These are phyloP conservation scores for Cotesia congregata DNA, from an alignment of 2,888 invertebrate species.

Conservation along the genomic window DNA sequence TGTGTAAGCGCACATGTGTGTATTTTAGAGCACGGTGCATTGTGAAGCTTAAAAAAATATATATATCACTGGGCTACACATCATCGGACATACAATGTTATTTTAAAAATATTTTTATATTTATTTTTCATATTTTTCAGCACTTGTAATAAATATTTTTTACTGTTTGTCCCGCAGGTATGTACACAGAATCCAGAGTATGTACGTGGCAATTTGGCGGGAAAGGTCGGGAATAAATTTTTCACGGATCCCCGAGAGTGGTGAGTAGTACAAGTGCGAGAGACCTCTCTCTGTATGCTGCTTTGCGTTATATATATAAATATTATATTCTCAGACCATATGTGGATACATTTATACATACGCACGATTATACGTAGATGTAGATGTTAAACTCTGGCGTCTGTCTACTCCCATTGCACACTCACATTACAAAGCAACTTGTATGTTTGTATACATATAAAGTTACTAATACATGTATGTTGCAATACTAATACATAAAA, in stretches of 20 bases:
- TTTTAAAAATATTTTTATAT: not conserved
- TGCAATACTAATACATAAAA: not conserved
- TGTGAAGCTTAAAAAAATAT: slow-evolving; percentile 5
- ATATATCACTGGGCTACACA: slow-evolving; percentile 6
- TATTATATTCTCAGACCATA: slow-evolving; percentile 46
- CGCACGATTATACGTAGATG: slow-evolving; percentile 15
- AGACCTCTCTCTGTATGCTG: slow-evolving; percentile 5
- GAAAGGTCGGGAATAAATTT: slow-evolving; percentile 36
- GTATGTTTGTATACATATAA: not conserved
- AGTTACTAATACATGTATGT: not conserved
- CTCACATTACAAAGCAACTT: not conserved
- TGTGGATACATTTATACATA: slow-evolving; percentile 38
- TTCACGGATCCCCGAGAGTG: slow-evolving; percentile 38
- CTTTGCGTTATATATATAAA: too few species aligned
- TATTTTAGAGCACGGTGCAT: not conserved
- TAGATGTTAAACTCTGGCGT: slow-evolving; percentile 21
- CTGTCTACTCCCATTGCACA: slow-evolving; percentile 25
- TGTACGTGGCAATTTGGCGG: slow-evolving; percentile 20
- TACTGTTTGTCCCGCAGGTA: slow-evolving; percentile 5
- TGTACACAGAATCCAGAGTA: slow-evolving; percentile 8
- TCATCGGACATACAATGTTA: slow-evolving; percentile 16
- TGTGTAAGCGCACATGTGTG: not conserved
- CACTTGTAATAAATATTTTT: slow-evolving; percentile 27
- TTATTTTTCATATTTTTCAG: slow-evolving; percentile 6
- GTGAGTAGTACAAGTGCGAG: slow-evolving; percentile 36